Evolutionary conservation across 1,140 invertebrate genomes (phyloP).

Genomic region (Scaptomyza hsui): DNA sequence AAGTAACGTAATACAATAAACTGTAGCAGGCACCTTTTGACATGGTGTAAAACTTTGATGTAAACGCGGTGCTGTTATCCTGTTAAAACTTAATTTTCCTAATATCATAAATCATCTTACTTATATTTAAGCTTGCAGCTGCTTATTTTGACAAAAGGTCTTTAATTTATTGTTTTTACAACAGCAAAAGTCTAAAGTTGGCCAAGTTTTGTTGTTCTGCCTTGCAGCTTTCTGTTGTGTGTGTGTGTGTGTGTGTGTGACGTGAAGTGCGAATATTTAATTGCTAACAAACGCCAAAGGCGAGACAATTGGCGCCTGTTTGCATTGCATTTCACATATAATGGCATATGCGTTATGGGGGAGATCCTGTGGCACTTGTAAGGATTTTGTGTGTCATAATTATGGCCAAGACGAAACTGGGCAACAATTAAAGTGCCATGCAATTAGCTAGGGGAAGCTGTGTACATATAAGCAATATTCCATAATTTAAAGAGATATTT

Average conservation of each 20-base stretch:
- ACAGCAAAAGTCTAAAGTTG: conserved; percentile 33
- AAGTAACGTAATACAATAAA: too few species aligned
- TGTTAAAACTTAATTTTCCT: too few species aligned
- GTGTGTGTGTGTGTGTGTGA: too few species aligned
- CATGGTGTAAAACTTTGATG: too few species aligned
- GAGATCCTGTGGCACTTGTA: conserved; percentile 11
- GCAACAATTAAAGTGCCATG: conserved; percentile 18
- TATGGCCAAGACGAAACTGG: conserved; percentile 8
- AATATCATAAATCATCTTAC: background rate
- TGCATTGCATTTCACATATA: conserved; percentile 24
- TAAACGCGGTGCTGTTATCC: too few species aligned
- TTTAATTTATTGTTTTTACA: background rate
- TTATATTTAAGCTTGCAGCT: background rate
- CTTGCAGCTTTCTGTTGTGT: background rate
- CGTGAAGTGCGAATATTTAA: conserved; percentile 78
- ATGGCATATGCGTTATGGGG: background rate
- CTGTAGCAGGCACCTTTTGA: too few species aligned
- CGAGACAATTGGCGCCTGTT: conserved; percentile 58
- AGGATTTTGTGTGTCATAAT: conserved; percentile 45
- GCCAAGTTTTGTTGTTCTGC: conserved; percentile 33
- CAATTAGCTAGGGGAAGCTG: background rate
- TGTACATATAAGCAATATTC: background rate
- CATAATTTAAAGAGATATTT: background rate
- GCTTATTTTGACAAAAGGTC: background rate
- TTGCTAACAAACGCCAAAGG: conserved; percentile 69